phyloP scores from a whole-genome alignment of 2,888 invertebrate genomes.

The Papilio protenor region DNA sequence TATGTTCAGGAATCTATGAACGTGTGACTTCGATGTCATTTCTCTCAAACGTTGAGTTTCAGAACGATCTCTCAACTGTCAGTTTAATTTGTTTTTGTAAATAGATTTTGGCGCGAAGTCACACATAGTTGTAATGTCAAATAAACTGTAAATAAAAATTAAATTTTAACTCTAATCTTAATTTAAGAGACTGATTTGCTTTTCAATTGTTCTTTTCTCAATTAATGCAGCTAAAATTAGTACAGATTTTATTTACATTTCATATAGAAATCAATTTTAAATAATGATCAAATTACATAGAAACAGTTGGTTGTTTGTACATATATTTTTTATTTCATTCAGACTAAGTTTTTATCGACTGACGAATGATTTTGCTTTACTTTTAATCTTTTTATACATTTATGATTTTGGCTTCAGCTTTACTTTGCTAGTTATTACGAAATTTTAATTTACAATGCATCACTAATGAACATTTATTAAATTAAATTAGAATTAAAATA shows the following conservation, averaged over 20 bases:
- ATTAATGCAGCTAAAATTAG: conserved; percentile 44
- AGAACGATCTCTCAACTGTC: conserved; percentile 18
- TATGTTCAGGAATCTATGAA: conserved; percentile 46
- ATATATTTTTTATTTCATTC: conserved; percentile 55
- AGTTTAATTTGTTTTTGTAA: conserved; percentile 49
- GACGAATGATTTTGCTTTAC: conserved; percentile 64
- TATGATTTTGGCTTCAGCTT: conserved; percentile 70
- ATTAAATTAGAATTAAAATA: conserved; percentile 32
- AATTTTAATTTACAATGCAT: conserved; percentile 58
- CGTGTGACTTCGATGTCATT: conserved; percentile 40
- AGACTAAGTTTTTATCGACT: conserved; percentile 67
- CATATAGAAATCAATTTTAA: conserved; percentile 14
- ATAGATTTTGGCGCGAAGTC: conserved; percentile 54
- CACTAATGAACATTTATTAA: conserved; percentile 44
- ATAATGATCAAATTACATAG: conserved; percentile 17
- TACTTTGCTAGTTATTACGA: conserved; percentile 61
- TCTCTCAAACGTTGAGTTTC: conserved; percentile 1
- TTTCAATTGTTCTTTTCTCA: conserved; percentile 61
- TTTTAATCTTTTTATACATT: conserved; percentile 51
- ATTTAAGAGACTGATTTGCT: conserved; percentile 83
- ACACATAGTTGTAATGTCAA: conserved; percentile 51
- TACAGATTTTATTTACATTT: conserved; percentile 31
- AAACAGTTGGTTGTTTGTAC: conserved; percentile 42
- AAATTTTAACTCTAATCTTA: conserved; percentile 73
- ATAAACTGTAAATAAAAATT: conserved; percentile 70